Percentiles rank a stretch among this genome's conserved stretches.
These are phyloP conservation scores for Tachina grossa DNA, from an alignment of 2,888 invertebrate genomes.

Conservation along the genomic window DNA sequence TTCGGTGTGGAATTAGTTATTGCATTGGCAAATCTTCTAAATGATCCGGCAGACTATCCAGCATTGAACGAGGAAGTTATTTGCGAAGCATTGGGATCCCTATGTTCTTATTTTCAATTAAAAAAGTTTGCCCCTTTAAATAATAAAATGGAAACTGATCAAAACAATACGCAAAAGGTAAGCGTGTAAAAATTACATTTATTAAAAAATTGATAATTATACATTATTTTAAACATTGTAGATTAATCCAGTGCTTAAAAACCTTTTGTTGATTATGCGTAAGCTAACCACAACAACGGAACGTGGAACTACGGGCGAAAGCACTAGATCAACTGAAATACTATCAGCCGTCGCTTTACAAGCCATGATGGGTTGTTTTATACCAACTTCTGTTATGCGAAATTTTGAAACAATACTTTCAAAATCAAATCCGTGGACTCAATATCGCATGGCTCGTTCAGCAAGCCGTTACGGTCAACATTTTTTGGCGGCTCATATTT, in stretches of 20 bases:
- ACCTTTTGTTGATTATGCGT: conserved; percentile 79
- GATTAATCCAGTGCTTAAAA: conserved; percentile 78
- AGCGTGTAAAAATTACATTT: not conserved
- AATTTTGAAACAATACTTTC: conserved; percentile 85
- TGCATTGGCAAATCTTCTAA: conserved; percentile 84
- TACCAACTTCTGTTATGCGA: conserved; percentile 85
- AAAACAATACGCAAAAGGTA: conserved; percentile 59
- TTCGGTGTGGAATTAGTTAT: conserved; percentile 87
- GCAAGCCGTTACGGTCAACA: conserved; percentile 94
- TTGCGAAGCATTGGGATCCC: conserved; percentile 90
- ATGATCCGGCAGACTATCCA: conserved; percentile 80
- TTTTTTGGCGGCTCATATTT: conserved; percentile 86
- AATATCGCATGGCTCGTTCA: conserved; percentile 93
- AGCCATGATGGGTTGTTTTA: conserved; percentile 88
- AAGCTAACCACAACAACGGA: conserved; percentile 80
- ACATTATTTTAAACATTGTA: conserved; percentile 50
- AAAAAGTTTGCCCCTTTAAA: conserved; percentile 76
- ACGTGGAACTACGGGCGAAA: conserved; percentile 76
- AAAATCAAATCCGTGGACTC: conserved; percentile 90
- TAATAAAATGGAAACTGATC: conserved; percentile 77
- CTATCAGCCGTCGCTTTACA: conserved; percentile 93
- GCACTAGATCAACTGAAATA: conserved; percentile 87
- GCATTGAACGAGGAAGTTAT: conserved; percentile 83
- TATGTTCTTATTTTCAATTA: conserved; percentile 85
- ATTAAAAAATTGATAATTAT: not conserved